Conservation (phyloP, 2,888 invertebrate genomes). For the Villa cingulata region DNA sequence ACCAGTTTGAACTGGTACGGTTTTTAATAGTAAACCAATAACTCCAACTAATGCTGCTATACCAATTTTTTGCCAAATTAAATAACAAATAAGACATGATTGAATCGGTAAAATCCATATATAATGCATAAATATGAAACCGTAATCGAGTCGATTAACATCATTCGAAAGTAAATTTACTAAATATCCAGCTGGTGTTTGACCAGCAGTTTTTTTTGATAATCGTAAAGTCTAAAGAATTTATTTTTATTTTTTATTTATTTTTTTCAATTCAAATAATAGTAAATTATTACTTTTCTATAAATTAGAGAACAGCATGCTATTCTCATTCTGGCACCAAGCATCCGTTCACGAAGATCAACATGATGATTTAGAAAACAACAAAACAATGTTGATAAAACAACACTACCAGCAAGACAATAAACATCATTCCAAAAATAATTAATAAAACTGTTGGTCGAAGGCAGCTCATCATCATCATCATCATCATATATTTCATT, state of each 20-base stretch:
- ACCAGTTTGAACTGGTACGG: conserved; percentile 65
- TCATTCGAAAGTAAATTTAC: conserved; percentile 90
- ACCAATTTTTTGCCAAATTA: conserved; percentile 63
- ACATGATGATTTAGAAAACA: conserved; percentile 35
- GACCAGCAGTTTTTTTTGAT: conserved; percentile 53
- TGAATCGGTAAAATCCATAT: conserved; percentile 76
- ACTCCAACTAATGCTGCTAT: conserved; percentile 66
- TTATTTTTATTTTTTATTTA: neutral
- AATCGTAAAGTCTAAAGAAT: conserved; percentile 47
- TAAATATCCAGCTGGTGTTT: conserved; percentile 74
- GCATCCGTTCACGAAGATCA: conserved; percentile 29
- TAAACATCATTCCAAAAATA: conserved; percentile 29
- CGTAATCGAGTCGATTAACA: conserved; percentile 80
- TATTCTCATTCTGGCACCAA: conserved; percentile 51
- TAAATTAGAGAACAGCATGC: conserved; percentile 54
- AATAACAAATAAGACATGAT: conserved; percentile 48
- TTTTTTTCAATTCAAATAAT: neutral
- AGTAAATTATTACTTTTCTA: conserved; percentile 42
- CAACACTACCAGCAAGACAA: conserved; percentile 28
- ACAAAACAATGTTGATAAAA: conserved; percentile 25
- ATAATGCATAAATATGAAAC: conserved; percentile 69
- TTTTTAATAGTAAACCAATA: conserved; percentile 56
- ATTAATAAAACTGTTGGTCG: neutral
- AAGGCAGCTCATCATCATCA: neutral
- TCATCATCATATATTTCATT: neutral